Percentiles rank a stretch among this genome's conserved stretches.
Conservation (phyloP, 1,140 invertebrate genomes). For the Drosophila albomicans region DNA sequence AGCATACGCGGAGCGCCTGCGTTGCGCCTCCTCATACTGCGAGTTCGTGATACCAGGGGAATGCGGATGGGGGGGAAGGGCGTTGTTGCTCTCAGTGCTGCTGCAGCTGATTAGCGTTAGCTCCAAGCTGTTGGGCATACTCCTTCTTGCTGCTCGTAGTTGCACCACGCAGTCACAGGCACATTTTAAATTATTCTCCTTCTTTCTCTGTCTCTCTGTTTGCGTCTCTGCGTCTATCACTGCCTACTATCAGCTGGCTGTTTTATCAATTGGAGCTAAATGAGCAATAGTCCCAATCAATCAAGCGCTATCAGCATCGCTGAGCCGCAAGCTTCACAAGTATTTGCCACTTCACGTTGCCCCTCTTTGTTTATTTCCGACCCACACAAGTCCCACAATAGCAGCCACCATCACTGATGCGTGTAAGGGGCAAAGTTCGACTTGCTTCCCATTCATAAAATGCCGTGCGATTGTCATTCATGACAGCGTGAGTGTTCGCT, state of each 20-base stretch:
- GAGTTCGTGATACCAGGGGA: neutral
- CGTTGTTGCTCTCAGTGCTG: constrained; percentile 44
- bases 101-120: constrained; percentile 47
- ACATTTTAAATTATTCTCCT: neutral
- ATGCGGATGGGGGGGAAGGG: neutral
- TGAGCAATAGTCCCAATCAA: constrained; percentile 27
- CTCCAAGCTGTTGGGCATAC: constrained; percentile 49
- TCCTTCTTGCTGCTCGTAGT: constrained; percentile 1
- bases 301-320: constrained; percentile 26
- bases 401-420: neutral
- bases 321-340: constrained; percentile 3
- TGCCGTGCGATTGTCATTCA: constrained; percentile 17
- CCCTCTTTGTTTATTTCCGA: too few relatives aligned
- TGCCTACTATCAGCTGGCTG: neutral
- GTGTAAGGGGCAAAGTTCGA: constrained; percentile 45
- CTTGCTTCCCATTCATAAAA: constrained; percentile 61
- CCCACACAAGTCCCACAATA: neutral
- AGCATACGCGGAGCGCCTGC: constrained; percentile 49
- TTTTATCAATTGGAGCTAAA: constrained; percentile 25
- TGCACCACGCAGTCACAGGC: neutral
- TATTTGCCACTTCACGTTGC: neutral
- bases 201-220: too few relatives aligned
- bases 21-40: constrained; percentile 7
- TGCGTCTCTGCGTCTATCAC: too few relatives aligned
- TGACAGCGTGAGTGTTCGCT: constrained; percentile 14